Evolutionary conservation across 2,797 vertebrate genomes (phyloP).

Genomic region (Anabacerthia variegaticeps): DNA sequence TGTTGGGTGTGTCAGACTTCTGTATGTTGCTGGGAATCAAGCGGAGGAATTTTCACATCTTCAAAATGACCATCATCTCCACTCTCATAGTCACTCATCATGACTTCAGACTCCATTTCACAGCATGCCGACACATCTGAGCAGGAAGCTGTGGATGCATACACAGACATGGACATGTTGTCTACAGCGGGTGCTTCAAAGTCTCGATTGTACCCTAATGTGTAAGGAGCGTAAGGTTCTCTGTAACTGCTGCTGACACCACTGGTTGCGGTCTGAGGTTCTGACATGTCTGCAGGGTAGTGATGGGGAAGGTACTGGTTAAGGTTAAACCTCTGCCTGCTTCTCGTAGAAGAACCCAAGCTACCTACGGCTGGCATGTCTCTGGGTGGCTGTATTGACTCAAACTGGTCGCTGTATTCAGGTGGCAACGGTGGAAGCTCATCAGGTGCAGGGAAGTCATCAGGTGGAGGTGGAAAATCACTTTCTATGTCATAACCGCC

Average conservation of each 20-base stretch:
- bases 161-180: constrained; percentile 92
- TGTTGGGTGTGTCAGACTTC: constrained; percentile 93
- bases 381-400: constrained; percentile 85
- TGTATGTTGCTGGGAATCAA: constrained; percentile 94
- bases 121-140: constrained; percentile 97
- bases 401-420: constrained; percentile 86
- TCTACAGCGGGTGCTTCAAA: constrained; percentile 87
- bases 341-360: constrained; percentile 79
- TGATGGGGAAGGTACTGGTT: constrained; percentile 91
- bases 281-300: constrained; percentile 84
- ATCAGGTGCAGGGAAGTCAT: constrained; percentile 89
- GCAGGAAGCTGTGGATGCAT: constrained; percentile 93
- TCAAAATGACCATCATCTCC: constrained; percentile 89
- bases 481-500: constrained; percentile 98
- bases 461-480: constrained; percentile 94
- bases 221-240: constrained; percentile 79
- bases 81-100: constrained; percentile 98
- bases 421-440: constrained; percentile 91
- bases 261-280: constrained; percentile 78
- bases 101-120: constrained; percentile 90
- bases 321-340: constrained; percentile 89
- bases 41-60: constrained; percentile 84
- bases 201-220: constrained; percentile 82
- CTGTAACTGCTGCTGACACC: constrained; percentile 76
- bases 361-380: constrained; percentile 76